Evolutionary conservation across 2,888 invertebrate genomes (phyloP).

Genomic region (Netelia inedita): DNA sequence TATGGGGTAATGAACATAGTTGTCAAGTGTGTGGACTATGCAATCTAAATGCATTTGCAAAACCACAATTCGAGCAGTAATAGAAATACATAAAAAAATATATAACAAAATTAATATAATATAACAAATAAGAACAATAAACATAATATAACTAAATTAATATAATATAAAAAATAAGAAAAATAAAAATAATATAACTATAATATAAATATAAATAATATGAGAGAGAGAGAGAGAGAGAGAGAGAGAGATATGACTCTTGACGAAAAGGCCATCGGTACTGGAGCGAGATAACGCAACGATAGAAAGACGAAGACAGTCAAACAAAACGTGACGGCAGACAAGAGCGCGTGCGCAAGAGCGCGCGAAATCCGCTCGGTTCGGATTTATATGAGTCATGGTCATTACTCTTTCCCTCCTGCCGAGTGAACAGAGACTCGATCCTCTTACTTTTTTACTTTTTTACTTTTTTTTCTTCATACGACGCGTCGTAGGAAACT

Average conservation of each 20-base stretch:
- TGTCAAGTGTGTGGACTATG: too few relatives aligned
- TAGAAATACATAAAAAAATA: too few relatives aligned
- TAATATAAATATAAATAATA: background rate
- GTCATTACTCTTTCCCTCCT: slow-evolving; percentile 71
- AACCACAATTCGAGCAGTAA: too few relatives aligned
- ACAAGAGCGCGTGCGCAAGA: slow-evolving; percentile 22
- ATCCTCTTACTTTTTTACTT: slow-evolving; percentile 71
- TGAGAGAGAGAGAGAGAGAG: slow-evolving; percentile 1
- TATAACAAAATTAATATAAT: too few relatives aligned
- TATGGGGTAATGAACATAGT: too few relatives aligned
- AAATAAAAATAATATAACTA: background rate
- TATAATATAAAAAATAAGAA: background rate
- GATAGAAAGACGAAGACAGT: slow-evolving; percentile 32
- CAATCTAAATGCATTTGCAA: too few relatives aligned
- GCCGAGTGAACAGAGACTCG: slow-evolving; percentile 43
- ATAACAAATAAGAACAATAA: too few relatives aligned
- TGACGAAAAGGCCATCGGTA: slow-evolving; percentile 55
- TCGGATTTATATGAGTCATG: slow-evolving; percentile 72
- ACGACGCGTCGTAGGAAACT: slow-evolving; percentile 52
- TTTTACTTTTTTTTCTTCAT: background rate
- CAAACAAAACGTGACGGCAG: slow-evolving; percentile 27
- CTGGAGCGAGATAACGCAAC: slow-evolving; percentile 51
- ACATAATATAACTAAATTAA: too few relatives aligned
- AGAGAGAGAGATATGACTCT: slow-evolving; percentile 12
- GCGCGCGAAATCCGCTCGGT: slow-evolving; percentile 66